phyloP scores from a whole-genome alignment of 1,140 invertebrate species.

The Fopius arisanus region DNA sequence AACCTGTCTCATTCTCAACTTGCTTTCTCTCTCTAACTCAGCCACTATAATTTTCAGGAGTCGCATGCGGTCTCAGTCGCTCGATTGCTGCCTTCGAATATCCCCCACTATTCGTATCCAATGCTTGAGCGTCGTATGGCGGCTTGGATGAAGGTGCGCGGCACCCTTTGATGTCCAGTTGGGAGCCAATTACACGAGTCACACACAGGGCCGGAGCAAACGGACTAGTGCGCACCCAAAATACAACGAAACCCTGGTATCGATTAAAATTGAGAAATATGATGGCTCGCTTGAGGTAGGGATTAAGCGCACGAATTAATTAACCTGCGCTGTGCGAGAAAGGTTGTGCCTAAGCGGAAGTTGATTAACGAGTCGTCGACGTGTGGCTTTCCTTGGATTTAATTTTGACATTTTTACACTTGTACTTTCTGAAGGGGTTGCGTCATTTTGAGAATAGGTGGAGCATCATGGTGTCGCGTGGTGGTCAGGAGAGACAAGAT shows the following conservation, averaged over 20 bases:
- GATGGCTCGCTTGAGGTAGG: slow-evolving; percentile 33
- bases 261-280: slow-evolving; percentile 59
- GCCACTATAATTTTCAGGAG: slow-evolving; percentile 21
- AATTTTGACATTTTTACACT: slow-evolving; percentile 10
- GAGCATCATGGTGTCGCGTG: no score
- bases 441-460: background rate
- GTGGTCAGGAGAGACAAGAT: no score
- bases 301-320: slow-evolving; percentile 53
- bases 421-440: background rate
- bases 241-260: slow-evolving; percentile 47
- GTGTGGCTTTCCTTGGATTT: slow-evolving; percentile 23
- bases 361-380: slow-evolving; percentile 39
- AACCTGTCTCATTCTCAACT: slow-evolving; percentile 7
- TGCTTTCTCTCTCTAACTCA: slow-evolving; percentile 14
- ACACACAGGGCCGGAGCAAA: slow-evolving; percentile 63
- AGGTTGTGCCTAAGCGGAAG: slow-evolving; percentile 34
- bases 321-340: slow-evolving; percentile 41
- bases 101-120: slow-evolving; percentile 10
- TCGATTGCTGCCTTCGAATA: slow-evolving; percentile 14
- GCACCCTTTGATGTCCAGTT: slow-evolving; percentile 66
- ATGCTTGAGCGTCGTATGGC: slow-evolving; percentile 53
- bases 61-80: slow-evolving; percentile 29
- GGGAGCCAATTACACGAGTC: slow-evolving; percentile 67
- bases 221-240: slow-evolving; percentile 42
- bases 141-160: slow-evolving; percentile 65